Base-by-base conservation (phyloP, 2,113 vertebrate genomes). In the Myiozetetes cayanensis region DNA sequence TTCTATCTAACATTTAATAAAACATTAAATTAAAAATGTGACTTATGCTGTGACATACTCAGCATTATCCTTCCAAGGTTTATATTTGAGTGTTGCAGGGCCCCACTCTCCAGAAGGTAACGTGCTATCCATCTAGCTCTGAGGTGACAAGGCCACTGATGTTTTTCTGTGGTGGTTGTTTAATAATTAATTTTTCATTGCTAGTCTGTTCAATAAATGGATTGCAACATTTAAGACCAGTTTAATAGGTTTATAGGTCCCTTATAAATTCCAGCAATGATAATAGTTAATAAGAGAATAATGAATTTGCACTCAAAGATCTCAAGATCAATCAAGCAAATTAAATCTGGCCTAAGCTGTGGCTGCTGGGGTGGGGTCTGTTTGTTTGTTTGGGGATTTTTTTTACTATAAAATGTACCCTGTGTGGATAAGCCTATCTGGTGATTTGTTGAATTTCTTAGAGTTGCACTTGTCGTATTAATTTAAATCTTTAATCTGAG, bases 131-230 rank as follows among this genome's bases (percentile, higher is more conserved):
- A 97, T 98, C 97, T 95, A 90, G 24, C 28, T 68, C 31, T 28
- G 89, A 95, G 96, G 95, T 97, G 97, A 97, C 97, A 98, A 98
- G 97, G 96, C 96, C 85, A 84, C 86, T 97, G 97, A 94, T 97
- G 80, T 96, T 97, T 97, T 98, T 96, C 96, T 96, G 74, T 97
- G 93, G 97, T 96, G 94, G 95, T 97, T 97, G 94, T 98, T 98
- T 97, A 98, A 98, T 98, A 98, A 98, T 98, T 98, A 98, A 98
- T 98, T 97, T 97, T 97, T 97, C 97, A 97, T 97, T 96, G 97
- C 96, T 85, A 65, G 41, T 93, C 85, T 97, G 95, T 97, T 98
- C 97, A 97, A 96, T 98, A 97, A 98, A 97, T 97, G 94, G 95
- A 97, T 98, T 95, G 97, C 93, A 98, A 97, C 98, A 97, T 96